phyloP scores from a whole-genome alignment of 2,888 invertebrate species.

The Nephrocerus scutellatus region DNA sequence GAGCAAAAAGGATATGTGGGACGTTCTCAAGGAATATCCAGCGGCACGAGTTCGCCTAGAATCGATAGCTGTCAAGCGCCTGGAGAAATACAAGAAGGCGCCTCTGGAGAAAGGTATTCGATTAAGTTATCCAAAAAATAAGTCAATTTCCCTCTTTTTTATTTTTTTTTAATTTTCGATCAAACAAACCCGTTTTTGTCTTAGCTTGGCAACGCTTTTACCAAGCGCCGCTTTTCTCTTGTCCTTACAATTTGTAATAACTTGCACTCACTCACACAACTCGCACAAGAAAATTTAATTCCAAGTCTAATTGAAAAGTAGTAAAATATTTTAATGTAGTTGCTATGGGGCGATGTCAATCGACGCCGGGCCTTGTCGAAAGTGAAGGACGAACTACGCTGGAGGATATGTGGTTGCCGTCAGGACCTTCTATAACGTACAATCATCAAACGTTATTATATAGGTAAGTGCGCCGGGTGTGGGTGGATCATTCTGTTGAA shows the following conservation, averaged over 20 bases:
- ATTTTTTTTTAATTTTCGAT: constrained; percentile 17
- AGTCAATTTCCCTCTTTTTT: constrained; percentile 29
- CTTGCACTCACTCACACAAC: constrained; percentile 12
- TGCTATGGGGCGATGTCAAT: constrained; percentile 91
- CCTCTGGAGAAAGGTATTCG: constrained; percentile 81
- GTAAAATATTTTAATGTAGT: constrained; percentile 58
- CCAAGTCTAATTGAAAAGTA: constrained; percentile 41
- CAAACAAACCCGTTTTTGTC: constrained; percentile 15
- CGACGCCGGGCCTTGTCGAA: constrained; percentile 92
- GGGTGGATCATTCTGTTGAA: too few species aligned
- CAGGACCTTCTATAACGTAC: constrained; percentile 32
- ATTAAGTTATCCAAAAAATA: constrained; percentile 11
- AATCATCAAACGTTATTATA: constrained; percentile 25
- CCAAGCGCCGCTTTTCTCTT: background rate
- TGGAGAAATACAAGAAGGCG: constrained; percentile 95
- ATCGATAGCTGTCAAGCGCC: constrained; percentile 93
- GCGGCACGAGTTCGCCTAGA: constrained; percentile 90
- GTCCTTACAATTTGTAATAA: constrained; percentile 4
- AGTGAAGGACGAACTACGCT: constrained; percentile 82
- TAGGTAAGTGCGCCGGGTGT: constrained; percentile 18
- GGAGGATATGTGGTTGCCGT: constrained; percentile 71
- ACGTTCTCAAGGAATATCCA: constrained; percentile 93
- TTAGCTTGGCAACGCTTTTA: background rate
- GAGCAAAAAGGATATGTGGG: constrained; percentile 99
- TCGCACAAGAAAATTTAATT: too few species aligned